Percentiles rank a stretch among this genome's conserved stretches.
phyloP scores from a whole-genome alignment of 1,140 invertebrate genomes.

The Brachionus sp. region DNA sequence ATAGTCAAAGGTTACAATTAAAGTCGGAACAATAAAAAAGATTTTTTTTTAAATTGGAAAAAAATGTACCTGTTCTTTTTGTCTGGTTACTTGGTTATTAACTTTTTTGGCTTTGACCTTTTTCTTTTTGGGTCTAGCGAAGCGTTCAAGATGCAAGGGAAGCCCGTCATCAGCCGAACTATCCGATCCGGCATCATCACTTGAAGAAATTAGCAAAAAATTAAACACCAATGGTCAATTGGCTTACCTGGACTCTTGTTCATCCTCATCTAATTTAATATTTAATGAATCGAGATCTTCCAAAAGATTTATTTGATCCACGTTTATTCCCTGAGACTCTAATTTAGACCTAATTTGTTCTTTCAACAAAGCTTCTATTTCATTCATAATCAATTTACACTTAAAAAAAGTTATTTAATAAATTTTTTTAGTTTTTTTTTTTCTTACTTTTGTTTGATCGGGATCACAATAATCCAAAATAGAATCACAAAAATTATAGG shows the following conservation, averaged over 20 bases:
- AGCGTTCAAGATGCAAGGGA: slow-evolving; percentile 53
- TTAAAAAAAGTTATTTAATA: neutral
- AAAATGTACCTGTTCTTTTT: slow-evolving; percentile 12
- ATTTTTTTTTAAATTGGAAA: neutral
- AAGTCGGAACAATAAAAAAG: neutral
- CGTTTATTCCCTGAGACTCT: slow-evolving; percentile 46
- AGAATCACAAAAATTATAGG: slow-evolving; percentile 83
- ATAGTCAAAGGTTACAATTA: neutral
- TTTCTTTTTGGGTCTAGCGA: slow-evolving; percentile 32
- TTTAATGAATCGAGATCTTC: slow-evolving; percentile 14
- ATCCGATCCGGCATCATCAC: slow-evolving; percentile 58
- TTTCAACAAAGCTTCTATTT: slow-evolving; percentile 34
- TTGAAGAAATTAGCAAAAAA: slow-evolving; percentile 48
- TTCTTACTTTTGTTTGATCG: slow-evolving; percentile 72
- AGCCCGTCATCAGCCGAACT: slow-evolving; percentile 59
- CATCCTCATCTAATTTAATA: slow-evolving; percentile 28
- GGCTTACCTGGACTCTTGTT: slow-evolving; percentile 6
- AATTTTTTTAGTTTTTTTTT: neutral
- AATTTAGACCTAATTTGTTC: slow-evolving; percentile 39
- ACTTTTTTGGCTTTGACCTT: slow-evolving; percentile 24
- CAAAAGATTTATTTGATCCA: slow-evolving; percentile 50
- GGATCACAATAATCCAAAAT: slow-evolving; percentile 83
- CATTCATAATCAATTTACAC: slow-evolving; percentile 40
- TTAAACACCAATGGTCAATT: neutral
- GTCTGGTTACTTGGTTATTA: neutral